Evolutionary conservation across 2,888 invertebrate genomes (phyloP), one percentile per base, ranked within the genome.

Genomic region (Hyposoter dolosus): DNA sequence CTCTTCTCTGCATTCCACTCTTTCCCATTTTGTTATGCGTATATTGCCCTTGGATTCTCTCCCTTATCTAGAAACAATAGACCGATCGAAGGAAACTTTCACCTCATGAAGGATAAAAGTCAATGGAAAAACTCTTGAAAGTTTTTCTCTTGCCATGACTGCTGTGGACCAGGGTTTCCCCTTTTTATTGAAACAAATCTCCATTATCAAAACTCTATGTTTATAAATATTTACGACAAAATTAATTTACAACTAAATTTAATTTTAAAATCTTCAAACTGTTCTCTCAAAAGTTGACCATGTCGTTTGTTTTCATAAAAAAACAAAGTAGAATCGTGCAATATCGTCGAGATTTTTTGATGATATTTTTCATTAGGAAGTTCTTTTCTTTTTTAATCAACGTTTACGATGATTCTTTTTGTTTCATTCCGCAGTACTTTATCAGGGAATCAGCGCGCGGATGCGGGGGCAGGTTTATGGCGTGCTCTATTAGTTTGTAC

Each of bases 31-130:
- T 23, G 40, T 82, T 74, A 66, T 63, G 60, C 74, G 50, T 50
- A 23, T 47, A 80, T 66, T 53, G 50, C 72, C 53, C 43, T 15
- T 43, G 28, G 50, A 72, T 74, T 72, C 66, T 40, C 60, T 19
- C 40, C 40, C 60, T 75, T 56, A 82, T 82, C 50, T n/a, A n/a
- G 45, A 85, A 85, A 79, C 75, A 85, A 85, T 82, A 43, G 78
- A 72, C 40, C 17, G 53, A 69, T 40, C 60, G 40, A 50, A 23
- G n/a, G 69, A 74, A 60, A 50, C 28, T 60, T 65, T 17, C n/a
- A 23, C 47, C 32, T 47, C n/a, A 35, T 53, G 47, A 7, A 45
- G 56, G 10, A 72, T 65, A 65, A 40, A 69, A 72, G 17, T 28
- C 28, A 60, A 28, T 60, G 4, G 60, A 60, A 60, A 60, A 60